Evolutionary conservation across 2,888 invertebrate genomes (phyloP).

Genomic region (Lamproptera curius): DNA sequence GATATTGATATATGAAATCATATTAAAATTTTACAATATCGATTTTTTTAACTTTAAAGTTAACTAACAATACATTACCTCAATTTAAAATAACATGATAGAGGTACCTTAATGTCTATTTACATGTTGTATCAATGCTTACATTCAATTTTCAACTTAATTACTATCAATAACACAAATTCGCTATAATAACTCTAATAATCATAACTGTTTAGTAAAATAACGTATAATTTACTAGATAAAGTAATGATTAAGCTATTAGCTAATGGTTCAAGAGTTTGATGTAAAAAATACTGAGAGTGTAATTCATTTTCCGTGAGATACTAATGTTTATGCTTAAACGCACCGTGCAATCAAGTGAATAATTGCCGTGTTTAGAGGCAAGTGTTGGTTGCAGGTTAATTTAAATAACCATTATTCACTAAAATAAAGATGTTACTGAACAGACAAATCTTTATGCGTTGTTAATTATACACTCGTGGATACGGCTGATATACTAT

Average conservation of each 20-base stretch:
- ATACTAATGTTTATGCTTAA: constrained; percentile 20
- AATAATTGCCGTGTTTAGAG: constrained; percentile 41
- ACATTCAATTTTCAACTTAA: too few species aligned
- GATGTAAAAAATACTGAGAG: constrained; percentile 29
- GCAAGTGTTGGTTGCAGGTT: constrained; percentile 43
- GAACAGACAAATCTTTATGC: not conserved
- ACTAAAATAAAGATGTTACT: constrained; percentile 16
- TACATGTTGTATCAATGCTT: too few species aligned
- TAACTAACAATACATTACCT: too few species aligned
- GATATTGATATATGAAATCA: too few species aligned
- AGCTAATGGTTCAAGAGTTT: not conserved
- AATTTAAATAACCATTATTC: constrained; percentile 40
- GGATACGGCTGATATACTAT: too few species aligned
- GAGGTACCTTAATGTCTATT: too few species aligned
- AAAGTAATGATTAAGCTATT: constrained; percentile 7
- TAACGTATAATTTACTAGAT: not conserved
- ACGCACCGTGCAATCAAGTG: constrained; percentile 32
- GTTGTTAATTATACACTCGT: not conserved
- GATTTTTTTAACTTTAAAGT: too few species aligned
- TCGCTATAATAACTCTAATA: too few species aligned
- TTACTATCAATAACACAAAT: too few species aligned
- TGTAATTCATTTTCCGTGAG: constrained; percentile 25
- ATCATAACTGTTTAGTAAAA: too few species aligned
- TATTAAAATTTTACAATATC: too few species aligned
- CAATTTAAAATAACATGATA: too few species aligned